Conservation (phyloP, 2,113 vertebrate species). For the Mirounga angustirostris region DNA sequence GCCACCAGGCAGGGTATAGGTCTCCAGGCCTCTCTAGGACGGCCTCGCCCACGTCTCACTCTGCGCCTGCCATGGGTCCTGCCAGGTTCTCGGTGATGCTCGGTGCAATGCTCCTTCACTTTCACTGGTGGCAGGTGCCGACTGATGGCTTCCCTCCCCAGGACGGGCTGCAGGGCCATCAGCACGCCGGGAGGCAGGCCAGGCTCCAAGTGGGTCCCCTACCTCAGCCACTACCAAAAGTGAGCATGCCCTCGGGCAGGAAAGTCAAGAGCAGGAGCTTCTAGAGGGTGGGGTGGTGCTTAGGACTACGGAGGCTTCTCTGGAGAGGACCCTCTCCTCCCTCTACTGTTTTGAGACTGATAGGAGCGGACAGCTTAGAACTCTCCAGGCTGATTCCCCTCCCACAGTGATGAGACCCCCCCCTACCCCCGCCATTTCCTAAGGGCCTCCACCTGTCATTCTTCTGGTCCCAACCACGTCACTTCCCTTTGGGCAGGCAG, state of each 20-base stretch:
- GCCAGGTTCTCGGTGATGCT: fast-evolving
- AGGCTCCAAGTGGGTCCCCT: background rate
- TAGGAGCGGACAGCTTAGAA: background rate
- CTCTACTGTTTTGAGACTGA: background rate
- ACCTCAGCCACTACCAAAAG: background rate
- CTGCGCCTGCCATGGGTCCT: background rate
- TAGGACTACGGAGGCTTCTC: fast-evolving
- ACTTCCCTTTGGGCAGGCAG: background rate
- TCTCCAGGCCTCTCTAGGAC: background rate
- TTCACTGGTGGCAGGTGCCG: background rate
- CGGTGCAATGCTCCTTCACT: fast-evolving
- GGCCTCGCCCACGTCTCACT: background rate
- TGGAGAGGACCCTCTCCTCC: background rate
- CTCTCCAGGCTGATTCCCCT: background rate
- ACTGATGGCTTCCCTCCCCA: background rate
- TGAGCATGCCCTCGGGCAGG: background rate
- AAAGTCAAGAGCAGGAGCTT: background rate
- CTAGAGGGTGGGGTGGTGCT: background rate
- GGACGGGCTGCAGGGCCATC: background rate
- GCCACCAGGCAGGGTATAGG: fast-evolving
- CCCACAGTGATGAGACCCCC: background rate
- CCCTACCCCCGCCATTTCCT: background rate
- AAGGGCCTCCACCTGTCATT: background rate
- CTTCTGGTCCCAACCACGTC: background rate
- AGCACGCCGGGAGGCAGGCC: background rate